Conservation (phyloP, 2,888 invertebrate genomes). For the Esperia sulphurella region DNA sequence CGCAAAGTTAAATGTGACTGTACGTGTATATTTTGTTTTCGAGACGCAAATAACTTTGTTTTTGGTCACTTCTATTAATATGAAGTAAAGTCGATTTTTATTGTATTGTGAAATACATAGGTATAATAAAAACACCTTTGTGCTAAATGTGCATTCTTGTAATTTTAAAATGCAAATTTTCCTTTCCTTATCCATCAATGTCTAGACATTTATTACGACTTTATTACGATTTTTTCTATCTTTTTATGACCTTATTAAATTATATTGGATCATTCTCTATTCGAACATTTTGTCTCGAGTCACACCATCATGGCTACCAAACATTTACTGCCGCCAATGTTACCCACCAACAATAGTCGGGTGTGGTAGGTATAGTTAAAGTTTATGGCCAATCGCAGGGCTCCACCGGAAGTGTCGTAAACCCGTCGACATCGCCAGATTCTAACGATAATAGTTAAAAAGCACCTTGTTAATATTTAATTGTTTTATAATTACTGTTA, state of each 20-base stretch:
- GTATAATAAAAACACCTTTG: too few species aligned
- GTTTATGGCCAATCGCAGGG: slow-evolving; percentile 55
- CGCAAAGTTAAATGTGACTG: too few species aligned
- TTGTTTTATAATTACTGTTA: slow-evolving; percentile 59
- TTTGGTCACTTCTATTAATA: too few species aligned
- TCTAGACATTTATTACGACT: slow-evolving; percentile 5
- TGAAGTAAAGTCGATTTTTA: too few species aligned
- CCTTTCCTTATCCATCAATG: not conserved
- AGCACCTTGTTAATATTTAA: slow-evolving; percentile 72
- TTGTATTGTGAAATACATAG: too few species aligned
- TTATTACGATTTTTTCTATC: slow-evolving; percentile 8
- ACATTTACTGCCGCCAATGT: slow-evolving; percentile 58
- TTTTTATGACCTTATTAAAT: slow-evolving; percentile 45
- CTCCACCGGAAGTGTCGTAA: slow-evolving; percentile 69
- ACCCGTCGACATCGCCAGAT: slow-evolving; percentile 60
- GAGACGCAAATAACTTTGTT: too few species aligned
- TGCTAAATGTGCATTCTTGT: too few species aligned
- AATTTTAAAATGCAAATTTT: too few species aligned
- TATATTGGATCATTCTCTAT: slow-evolving; percentile 45
- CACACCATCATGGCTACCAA: slow-evolving; percentile 46
- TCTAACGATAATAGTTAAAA: slow-evolving; percentile 68
- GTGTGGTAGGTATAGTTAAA: slow-evolving; percentile 43
- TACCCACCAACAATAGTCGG: slow-evolving; percentile 24
- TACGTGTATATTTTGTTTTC: too few species aligned
- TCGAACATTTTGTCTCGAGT: slow-evolving; percentile 44